phyloP scores from a whole-genome alignment of 1,140 invertebrate genomes.

The Penaeus japonicus region DNA sequence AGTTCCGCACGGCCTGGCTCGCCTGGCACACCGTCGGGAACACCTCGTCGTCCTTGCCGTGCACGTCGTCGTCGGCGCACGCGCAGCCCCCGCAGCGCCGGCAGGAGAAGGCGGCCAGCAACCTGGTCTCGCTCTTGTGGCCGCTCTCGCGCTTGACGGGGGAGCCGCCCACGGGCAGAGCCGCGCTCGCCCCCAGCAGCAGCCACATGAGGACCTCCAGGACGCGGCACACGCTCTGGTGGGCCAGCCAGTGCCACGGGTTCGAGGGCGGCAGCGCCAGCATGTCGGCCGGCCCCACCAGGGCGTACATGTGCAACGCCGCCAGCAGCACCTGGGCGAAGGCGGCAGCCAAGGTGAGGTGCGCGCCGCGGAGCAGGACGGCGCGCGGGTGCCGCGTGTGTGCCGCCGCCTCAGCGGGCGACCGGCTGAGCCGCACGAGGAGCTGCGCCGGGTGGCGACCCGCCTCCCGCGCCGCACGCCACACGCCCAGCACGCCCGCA shows the following conservation, averaged over 20 bases:
- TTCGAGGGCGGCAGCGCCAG: constrained; percentile 26
- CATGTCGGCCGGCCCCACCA: constrained; percentile 40
- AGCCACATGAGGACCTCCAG: constrained; percentile 41
- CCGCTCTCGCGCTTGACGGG: constrained; percentile 21
- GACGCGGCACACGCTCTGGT: constrained; percentile 37
- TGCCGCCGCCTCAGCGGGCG: not conserved
- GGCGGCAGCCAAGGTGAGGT: constrained; percentile 23
- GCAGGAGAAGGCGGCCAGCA: constrained; percentile 22
- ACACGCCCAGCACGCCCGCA: constrained; percentile 33
- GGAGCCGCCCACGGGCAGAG: not conserved
- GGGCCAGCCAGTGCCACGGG: constrained; percentile 45
- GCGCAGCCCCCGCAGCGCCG: constrained; percentile 31
- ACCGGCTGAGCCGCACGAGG: constrained; percentile 18
- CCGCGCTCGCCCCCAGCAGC: constrained; percentile 11
- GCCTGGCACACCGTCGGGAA: constrained; percentile 86
- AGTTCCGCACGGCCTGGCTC: constrained; percentile 84
- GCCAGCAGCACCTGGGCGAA: constrained; percentile 25
- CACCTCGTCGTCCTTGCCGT: constrained; percentile 71
- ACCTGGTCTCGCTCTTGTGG: constrained; percentile 20
- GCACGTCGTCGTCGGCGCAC: constrained; percentile 61
- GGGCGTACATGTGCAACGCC: constrained; percentile 42
- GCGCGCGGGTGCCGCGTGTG: constrained; percentile 28
- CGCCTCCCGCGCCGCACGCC: constrained; percentile 28
- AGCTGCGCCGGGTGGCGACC: constrained; percentile 29
- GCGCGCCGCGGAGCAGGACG: constrained; percentile 26